Evolutionary conservation across 1,140 invertebrate genomes (phyloP).

Genomic region (Aphelenchoides fujianensis): DNA sequence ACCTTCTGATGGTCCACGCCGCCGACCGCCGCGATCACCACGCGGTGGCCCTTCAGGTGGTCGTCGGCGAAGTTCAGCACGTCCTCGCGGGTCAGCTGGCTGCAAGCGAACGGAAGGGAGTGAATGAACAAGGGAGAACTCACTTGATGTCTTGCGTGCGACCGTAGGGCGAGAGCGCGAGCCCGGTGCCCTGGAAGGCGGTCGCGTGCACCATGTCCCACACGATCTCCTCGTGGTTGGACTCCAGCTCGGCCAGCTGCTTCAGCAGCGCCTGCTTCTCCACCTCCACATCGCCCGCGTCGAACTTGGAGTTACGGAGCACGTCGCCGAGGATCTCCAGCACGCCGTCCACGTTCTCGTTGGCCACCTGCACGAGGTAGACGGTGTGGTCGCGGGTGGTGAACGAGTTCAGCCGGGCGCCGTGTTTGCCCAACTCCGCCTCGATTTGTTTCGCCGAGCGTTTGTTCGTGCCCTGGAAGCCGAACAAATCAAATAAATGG

Average conservation of each 20-base stretch:
- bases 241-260: conserved; percentile 98
- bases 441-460: conserved; percentile 89
- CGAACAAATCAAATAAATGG: no score
- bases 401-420: conserved; percentile 96
- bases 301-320: conserved; percentile 91
- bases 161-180: conserved; percentile 94
- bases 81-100: conserved; percentile 73
- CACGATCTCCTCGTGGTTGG: conserved; percentile 96
- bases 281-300: conserved; percentile 84
- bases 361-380: conserved; percentile 94
- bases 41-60: conserved; percentile 87
- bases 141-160: conserved; percentile 91
- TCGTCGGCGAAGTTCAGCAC: conserved; percentile 80
- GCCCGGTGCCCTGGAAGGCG: conserved; percentile 90
- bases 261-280: conserved; percentile 89
- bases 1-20: conserved; percentile 88
- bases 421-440: conserved; percentile 96
- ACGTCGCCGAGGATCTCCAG: conserved; percentile 96
- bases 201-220: conserved; percentile 95
- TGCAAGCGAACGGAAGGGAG: conserved; percentile 23
- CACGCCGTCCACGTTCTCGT: conserved; percentile 83
- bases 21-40: conserved; percentile 92
- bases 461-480: conserved; percentile 79
- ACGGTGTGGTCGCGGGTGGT: conserved; percentile 98
- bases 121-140: conserved; percentile 19